A percentile compares a stretch with the other conserved stretches of the same genome.
Evolutionary conservation across 2,888 invertebrate species (phyloP).

Genomic region (Pycnomerus fuliginosus): DNA sequence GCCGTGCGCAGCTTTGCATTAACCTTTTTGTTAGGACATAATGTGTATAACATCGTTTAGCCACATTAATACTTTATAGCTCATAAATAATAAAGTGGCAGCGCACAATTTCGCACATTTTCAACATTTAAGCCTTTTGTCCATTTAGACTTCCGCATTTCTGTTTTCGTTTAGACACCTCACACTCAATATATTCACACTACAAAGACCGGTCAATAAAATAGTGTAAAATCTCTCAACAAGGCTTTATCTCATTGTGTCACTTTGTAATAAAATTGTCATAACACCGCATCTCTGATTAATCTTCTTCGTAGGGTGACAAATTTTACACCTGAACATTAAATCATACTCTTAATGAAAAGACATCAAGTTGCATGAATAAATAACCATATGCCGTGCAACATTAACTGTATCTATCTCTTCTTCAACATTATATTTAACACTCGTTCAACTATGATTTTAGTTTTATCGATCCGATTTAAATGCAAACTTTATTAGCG

Average conservation of each 20-base stretch:
- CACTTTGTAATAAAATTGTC: conserved; percentile 7
- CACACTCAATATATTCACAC: conserved; percentile 2
- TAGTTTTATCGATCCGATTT: conserved; percentile 11
- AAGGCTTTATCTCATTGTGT: not conserved
- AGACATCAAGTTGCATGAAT: conserved; percentile 6
- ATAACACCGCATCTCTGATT: too few species aligned
- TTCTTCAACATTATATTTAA: conserved; percentile 9
- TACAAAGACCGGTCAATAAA: not conserved
- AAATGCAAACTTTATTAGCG: conserved; percentile 6
- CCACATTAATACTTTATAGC: conserved; percentile 21
- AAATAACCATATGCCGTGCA: conserved; percentile 11
- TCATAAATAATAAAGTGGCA: conserved; percentile 25
- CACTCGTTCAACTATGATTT: conserved; percentile 3
- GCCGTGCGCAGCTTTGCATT: conserved; percentile 5
- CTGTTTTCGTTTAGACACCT: conserved; percentile 7
- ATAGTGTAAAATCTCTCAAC: conserved; percentile 5
- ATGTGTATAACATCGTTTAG: conserved; percentile 20
- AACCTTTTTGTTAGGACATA: conserved; percentile 15
- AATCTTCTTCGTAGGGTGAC: not conserved
- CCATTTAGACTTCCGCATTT: conserved; percentile 19
- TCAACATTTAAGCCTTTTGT: conserved; percentile 12
- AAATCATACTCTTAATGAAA: conserved; percentile 17
- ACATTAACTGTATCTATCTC: conserved; percentile 10
- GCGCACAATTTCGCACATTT: conserved; percentile 16
- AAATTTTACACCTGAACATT: conserved; percentile 11